phyloP scores from a whole-genome alignment of 2,888 invertebrate species.

The Pinctada fucata region DNA sequence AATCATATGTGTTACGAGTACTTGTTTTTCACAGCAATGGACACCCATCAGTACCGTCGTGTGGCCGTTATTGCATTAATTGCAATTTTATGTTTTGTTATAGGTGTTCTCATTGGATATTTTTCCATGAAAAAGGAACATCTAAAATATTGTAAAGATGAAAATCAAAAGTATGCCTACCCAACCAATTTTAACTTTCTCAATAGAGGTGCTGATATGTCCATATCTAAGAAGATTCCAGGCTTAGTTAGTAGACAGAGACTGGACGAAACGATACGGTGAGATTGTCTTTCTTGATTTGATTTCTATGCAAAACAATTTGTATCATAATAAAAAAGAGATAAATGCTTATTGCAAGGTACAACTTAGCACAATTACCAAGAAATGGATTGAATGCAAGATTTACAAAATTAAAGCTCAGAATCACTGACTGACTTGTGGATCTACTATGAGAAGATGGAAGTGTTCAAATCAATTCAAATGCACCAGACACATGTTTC shows the following conservation, averaged over 20 bases:
- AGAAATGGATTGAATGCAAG: too few species aligned
- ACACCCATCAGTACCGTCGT: not conserved
- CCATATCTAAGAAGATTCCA: slow-evolving; percentile 17
- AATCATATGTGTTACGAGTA: too few species aligned
- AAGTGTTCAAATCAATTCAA: too few species aligned
- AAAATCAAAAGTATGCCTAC: not conserved
- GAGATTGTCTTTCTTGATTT: not conserved
- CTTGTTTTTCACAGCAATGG: not conserved
- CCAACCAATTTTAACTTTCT: slow-evolving; percentile 1
- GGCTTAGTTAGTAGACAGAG: slow-evolving; percentile 19
- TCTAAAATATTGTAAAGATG: not conserved
- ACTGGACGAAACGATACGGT: slow-evolving; percentile 43
- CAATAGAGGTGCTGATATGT: slow-evolving; percentile 10
- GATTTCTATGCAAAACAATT: too few species aligned
- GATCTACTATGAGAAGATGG: too few species aligned
- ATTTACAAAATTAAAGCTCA: too few species aligned
- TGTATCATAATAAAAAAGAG: too few species aligned
- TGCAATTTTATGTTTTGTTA: slow-evolving; percentile 24
- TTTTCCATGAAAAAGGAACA: slow-evolving; percentile 23
- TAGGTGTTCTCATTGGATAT: slow-evolving; percentile 37
- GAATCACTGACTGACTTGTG: too few species aligned
- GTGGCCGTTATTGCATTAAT: slow-evolving; percentile 19
- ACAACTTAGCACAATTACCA: too few species aligned
- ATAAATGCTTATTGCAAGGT: too few species aligned
- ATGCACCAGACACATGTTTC: too few species aligned